Conservation (phyloP, 2,888 invertebrate species). For the Vesta saturnalis region DNA sequence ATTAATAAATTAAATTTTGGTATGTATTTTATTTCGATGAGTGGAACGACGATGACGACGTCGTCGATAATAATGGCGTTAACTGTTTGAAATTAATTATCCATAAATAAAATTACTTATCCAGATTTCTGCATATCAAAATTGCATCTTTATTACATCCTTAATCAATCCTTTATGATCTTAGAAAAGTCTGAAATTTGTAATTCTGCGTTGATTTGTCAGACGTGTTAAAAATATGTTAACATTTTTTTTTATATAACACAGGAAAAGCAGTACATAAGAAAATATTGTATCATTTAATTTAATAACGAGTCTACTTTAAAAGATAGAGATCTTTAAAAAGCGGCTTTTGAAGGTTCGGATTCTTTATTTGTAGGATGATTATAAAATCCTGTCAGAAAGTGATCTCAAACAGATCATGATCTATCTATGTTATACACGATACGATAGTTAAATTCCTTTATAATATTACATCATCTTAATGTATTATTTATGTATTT, state of each 20-base stretch:
- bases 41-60: too few species aligned
- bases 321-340: slow-evolving; percentile 19
- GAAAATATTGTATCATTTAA: slow-evolving; percentile 1
- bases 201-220: background rate
- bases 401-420: slow-evolving; percentile 19
- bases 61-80: too few species aligned
- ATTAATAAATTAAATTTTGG: too few species aligned
- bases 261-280: too few species aligned
- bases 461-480: slow-evolving; percentile 17
- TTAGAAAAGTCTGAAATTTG: too few species aligned
- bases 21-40: too few species aligned
- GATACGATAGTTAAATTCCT: slow-evolving; percentile 1
- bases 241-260: background rate
- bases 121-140: too few species aligned
- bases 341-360: background rate
- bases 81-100: too few species aligned
- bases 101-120: too few species aligned
- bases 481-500: slow-evolving; percentile 3
- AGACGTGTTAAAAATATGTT: background rate
- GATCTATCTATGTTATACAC: slow-evolving; percentile 18
- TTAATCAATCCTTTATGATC: too few species aligned
- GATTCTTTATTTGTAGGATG: slow-evolving; percentile 25
- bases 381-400: slow-evolving; percentile 25
- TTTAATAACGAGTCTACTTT: background rate
- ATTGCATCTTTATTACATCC: too few species aligned